Base-by-base conservation (phyloP, 35 echinoderm and acorn worm species). In the Lytechinus pictus region DNA sequence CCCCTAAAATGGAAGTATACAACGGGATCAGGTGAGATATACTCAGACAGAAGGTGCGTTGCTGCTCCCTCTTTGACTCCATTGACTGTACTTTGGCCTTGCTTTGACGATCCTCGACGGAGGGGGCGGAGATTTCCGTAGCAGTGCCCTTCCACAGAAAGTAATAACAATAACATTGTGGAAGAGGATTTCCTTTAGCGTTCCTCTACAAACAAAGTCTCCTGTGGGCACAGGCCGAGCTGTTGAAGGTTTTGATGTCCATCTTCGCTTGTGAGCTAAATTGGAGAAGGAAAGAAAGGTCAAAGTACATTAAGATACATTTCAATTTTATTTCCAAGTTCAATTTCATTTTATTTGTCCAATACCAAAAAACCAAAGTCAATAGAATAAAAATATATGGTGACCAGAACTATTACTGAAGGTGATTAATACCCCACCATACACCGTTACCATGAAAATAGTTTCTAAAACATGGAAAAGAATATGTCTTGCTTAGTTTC, bases 121-220 rank as follows among this genome's bases (percentile, higher is more conserved):
- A 79, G 66, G 66, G 16, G 66, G 66, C 66, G 66, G 1, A 24
- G 66, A 16, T 79, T 79, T 16, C n/a, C 66, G 21, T 24, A 79
- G 66, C 19, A 24, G 66, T 79, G 19, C 66, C 4, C n/a, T 79
- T 79, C 66, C 66, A 79, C 66, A 79, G n/a, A 79, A 79, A 0
- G 16, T 6, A 58, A 60, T 12, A 79, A 79, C 66, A 79, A 79
- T 79, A 79, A 79, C 19, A 14, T 79, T 79, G 66, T 24, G n/a
- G 19, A 14, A 54, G 88, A 54, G 12, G 88, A 54, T 21, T 58
- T 54, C 11, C 9, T 52, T 54, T 52, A 97, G 27, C 96, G 97
- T 95, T 99, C 98, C 87, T 99, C 98, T 5, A 99, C 91, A 94
- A 99, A 99, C 11, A 99, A 94, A 19, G 98, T 99, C 53, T 99